A percentile compares a stretch with the other conserved stretches of the same genome.
These are phyloP conservation scores for Spea multiplicata DNA, from an alignment of 2,113 vertebrate genomes.

Conservation along the genomic window DNA sequence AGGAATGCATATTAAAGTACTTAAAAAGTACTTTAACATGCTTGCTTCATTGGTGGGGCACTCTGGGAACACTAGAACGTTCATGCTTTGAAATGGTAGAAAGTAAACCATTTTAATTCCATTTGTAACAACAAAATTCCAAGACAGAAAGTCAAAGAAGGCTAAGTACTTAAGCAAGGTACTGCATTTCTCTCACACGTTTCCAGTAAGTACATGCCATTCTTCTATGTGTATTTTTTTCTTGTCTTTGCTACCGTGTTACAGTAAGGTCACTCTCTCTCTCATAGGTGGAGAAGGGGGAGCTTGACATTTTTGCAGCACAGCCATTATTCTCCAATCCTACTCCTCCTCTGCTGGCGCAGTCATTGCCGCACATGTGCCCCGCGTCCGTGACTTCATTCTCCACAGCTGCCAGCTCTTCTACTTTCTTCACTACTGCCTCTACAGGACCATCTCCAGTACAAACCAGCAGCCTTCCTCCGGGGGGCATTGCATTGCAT, in stretches of 20 bases:
- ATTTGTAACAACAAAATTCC: too few species aligned
- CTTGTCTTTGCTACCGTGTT: background rate
- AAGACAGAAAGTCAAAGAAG: too few species aligned
- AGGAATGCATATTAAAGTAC: too few species aligned
- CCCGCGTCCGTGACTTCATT: conserved; percentile 49
- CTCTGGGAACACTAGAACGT: too few species aligned
- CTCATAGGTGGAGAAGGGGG: conserved; percentile 61
- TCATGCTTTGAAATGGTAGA: too few species aligned
- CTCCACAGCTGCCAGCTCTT: conserved; percentile 56
- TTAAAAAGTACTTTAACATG: too few species aligned
- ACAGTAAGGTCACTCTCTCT: conserved; percentile 35
- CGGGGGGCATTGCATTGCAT: conserved; percentile 51
- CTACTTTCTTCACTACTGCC: conserved; percentile 52
- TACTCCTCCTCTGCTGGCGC: conserved; percentile 54
- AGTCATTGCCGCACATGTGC: conserved; percentile 47
- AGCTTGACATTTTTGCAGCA: conserved; percentile 71
- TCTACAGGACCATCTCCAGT: conserved; percentile 52
- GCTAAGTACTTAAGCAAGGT: too few species aligned
- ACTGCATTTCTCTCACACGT: too few species aligned
- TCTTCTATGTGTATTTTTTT: too few species aligned
- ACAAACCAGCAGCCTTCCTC: conserved; percentile 46
- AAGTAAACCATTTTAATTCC: too few species aligned
- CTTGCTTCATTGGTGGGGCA: too few species aligned
- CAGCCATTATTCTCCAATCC: conserved; percentile 54
- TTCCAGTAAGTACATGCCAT: too few species aligned